phyloP scores from a whole-genome alignment of 2,888 invertebrate species.

The Andrena bucephala region DNA sequence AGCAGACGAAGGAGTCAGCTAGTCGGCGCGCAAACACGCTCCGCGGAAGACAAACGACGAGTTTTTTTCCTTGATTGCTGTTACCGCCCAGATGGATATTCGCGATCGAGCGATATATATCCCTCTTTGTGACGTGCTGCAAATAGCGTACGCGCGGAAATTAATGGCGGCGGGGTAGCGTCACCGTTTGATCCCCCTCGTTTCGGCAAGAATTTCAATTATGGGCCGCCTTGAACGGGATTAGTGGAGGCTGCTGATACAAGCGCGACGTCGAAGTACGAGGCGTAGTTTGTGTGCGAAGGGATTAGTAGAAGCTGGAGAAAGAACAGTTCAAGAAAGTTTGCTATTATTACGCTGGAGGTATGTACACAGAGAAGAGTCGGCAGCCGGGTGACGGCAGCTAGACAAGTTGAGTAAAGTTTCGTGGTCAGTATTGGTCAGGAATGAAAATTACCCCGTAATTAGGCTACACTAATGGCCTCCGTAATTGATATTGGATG shows the following conservation, averaged over 20 bases:
- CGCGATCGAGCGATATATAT: background rate
- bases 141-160: background rate
- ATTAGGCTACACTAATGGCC: conserved; percentile 67
- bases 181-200: background rate
- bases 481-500: conserved; percentile 74
- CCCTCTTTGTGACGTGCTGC: background rate
- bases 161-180: background rate
- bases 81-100: background rate
- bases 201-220: background rate
- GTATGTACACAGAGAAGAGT: background rate
- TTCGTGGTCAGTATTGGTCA: conserved; percentile 58
- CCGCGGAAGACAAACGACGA: background rate
- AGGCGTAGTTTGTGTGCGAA: too few relatives aligned
- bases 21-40: conserved; percentile 16
- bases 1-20: conserved; percentile 32
- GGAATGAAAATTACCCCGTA: conserved; percentile 70
- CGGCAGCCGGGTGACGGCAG: conserved; percentile 6
- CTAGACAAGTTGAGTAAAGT: conserved; percentile 62
- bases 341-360: background rate
- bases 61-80: background rate
- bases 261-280: background rate
- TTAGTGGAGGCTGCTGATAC: conserved; percentile 4
- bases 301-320: too few relatives aligned
- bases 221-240: background rate
- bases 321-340: too few relatives aligned